Percentiles rank a stretch among this genome's conserved stretches.
These are phyloP conservation scores for Amitus sp. DNA, from an alignment of 2,888 invertebrate species.

Conservation along the genomic window DNA sequence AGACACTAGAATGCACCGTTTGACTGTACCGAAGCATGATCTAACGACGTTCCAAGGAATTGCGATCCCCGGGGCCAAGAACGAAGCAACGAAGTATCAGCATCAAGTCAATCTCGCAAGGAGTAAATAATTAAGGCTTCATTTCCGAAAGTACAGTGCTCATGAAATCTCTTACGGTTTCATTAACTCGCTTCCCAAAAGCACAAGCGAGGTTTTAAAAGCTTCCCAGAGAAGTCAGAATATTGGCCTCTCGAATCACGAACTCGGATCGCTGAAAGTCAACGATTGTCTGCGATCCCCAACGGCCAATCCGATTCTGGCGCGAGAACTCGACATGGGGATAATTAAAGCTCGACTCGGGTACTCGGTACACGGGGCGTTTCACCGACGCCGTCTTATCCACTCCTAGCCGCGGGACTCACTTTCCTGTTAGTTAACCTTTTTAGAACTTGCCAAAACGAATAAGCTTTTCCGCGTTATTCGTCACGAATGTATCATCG, in stretches of 20 bases:
- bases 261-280: too few species aligned
- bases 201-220: background rate
- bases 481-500: constrained; percentile 5
- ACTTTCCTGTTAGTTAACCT: constrained; percentile 27
- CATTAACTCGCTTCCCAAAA: background rate
- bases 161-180: background rate
- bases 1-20: constrained; percentile 1
- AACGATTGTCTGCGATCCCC: too few species aligned
- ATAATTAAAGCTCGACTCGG: constrained; percentile 44
- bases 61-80: constrained; percentile 4
- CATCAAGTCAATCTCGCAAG: constrained; percentile 1
- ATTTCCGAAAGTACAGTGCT: background rate
- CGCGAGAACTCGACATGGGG: constrained; percentile 39
- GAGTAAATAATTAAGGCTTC: constrained; percentile 6
- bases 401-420: constrained; percentile 28
- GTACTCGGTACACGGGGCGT: constrained; percentile 29
- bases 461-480: constrained; percentile 16
- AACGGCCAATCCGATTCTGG: background rate
- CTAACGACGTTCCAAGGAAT: constrained; percentile 4
- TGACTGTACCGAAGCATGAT: constrained; percentile 1
- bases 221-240: too few species aligned
- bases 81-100: constrained; percentile 6
- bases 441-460: constrained; percentile 12
- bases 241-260: too few species aligned
- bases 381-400: constrained; percentile 57